Conservation (phyloP, 2,888 invertebrate species). For the Drosophila hamatofila region DNA sequence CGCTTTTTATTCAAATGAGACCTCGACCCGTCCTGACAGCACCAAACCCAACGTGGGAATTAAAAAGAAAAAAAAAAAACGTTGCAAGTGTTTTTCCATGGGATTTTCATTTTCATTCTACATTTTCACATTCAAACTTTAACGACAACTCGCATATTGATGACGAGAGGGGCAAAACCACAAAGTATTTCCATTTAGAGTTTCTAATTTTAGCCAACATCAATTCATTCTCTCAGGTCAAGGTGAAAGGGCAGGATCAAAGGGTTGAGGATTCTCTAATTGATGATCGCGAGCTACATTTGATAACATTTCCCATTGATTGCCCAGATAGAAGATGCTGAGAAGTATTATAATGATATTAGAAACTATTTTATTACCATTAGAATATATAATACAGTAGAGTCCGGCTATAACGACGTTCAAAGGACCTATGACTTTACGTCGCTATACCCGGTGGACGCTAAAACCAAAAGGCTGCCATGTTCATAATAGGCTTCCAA, state of each 20-base stretch:
- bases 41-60: slow-evolving; percentile 63
- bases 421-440: too few species aligned
- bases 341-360: not conserved
- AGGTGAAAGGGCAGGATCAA: slow-evolving; percentile 2
- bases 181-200: slow-evolving; percentile 15
- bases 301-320: not conserved
- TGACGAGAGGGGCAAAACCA: slow-evolving; percentile 29
- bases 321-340: not conserved
- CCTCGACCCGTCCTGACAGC: slow-evolving; percentile 46
- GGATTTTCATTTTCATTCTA: slow-evolving; percentile 4
- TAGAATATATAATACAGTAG: not conserved
- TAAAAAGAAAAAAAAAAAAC: slow-evolving; percentile 45
- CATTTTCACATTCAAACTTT: slow-evolving; percentile 3
- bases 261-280: slow-evolving; percentile 12
- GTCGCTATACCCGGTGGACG: too few species aligned
- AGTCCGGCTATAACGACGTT: too few species aligned
- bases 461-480: too few species aligned
- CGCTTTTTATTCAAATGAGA: slow-evolving; percentile 40
- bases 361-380: not conserved
- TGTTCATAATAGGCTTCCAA: too few species aligned
- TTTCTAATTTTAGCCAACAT: slow-evolving; percentile 5
- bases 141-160: slow-evolving; percentile 32
- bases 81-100: slow-evolving; percentile 61
- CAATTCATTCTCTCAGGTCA: slow-evolving; percentile 8
- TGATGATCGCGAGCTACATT: slow-evolving; percentile 13